Percentiles rank a stretch among this genome's conserved stretches.
These are phyloP conservation scores for Protaetia brevitarsis DNA, from an alignment of 1,140 invertebrate species.

Conservation along the genomic window DNA sequence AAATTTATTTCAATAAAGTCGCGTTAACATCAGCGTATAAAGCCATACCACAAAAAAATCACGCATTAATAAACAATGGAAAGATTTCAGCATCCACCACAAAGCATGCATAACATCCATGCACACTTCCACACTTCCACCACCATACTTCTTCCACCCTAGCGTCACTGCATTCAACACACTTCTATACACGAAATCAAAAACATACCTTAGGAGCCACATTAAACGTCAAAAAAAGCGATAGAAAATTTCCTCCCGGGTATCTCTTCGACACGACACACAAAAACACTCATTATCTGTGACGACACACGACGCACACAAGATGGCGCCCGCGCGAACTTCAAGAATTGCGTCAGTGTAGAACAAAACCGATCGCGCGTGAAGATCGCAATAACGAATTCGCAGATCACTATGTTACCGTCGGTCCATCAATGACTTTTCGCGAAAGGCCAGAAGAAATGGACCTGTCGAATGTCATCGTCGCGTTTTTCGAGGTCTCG, in stretches of 20 bases:
- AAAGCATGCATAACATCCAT: too few species aligned
- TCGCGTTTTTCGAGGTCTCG: background rate
- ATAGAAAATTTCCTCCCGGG: conserved; percentile 3
- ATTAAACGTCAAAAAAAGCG: background rate
- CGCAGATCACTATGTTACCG: background rate
- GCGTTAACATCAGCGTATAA: too few species aligned
- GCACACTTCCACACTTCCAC: too few species aligned
- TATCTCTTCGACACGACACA: background rate
- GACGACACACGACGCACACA: background rate
- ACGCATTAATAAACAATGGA: too few species aligned
- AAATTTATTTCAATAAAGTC: too few species aligned
- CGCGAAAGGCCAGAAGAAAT: too few species aligned
- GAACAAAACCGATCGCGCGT: background rate
- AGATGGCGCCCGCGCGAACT: background rate
- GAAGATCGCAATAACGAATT: background rate
- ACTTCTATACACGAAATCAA: too few species aligned
- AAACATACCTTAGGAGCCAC: background rate
- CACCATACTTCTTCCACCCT: too few species aligned
- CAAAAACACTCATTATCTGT: conserved; percentile 1
- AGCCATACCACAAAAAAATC: too few species aligned
- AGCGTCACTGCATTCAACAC: too few species aligned
- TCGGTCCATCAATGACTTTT: background rate
- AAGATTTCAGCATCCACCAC: too few species aligned
- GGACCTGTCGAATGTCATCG: too few species aligned
- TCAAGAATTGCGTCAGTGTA: background rate